Evolutionary conservation across 37 sponge, comb jelly and placozoan genomes (phyloP), one percentile per base, ranked within the genome.

Genomic region (Chondrilla cf. caribensis): DNA sequence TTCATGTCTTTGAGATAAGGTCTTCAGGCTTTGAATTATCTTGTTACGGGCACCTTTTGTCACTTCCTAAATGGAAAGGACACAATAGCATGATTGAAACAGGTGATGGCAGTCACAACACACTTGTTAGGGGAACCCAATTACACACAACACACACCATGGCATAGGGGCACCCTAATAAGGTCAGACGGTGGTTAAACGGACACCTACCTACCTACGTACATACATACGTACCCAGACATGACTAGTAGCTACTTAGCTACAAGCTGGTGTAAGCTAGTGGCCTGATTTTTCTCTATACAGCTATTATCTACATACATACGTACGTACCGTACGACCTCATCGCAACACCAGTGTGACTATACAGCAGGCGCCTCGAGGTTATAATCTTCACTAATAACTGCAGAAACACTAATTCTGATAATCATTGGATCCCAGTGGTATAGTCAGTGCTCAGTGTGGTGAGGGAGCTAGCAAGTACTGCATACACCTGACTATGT

Each of bases 41-140:
- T 96, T 96, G 64, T 89, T 91, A 0, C 94, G 68, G 0, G 97
- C 97, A 19, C 97, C 97, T 58, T 86, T 85, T 15, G 97, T 96
- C 38, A 96, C 95, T 84, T 71, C 70, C 97, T 96, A 77, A 0
- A 62, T 7, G 25, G 19, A 79, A 25, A 43, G 37, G 76, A 14
- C 51, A 47, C 11, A 47, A 47, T 11, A 47, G 11, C 11, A 47
- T 47, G 51, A 47, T 47, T 64, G 65, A 24, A 31, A 24, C 15
- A 64, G 14, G 15, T 8, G 31, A 64, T 64, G 32, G 6, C 26
- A 64, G 65, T 24, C 31, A 64, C 31, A 31, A 64, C 65, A 31
- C 65, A 64, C 6, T 64, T 18, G 14, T 18, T 5, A 24, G 7
- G 32, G 31, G 14, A 24, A 29, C 18, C 7, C 65, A 64, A 14